Conservation (phyloP, 2,113 vertebrate genomes). For the Chamaetylas fuelleborni region DNA sequence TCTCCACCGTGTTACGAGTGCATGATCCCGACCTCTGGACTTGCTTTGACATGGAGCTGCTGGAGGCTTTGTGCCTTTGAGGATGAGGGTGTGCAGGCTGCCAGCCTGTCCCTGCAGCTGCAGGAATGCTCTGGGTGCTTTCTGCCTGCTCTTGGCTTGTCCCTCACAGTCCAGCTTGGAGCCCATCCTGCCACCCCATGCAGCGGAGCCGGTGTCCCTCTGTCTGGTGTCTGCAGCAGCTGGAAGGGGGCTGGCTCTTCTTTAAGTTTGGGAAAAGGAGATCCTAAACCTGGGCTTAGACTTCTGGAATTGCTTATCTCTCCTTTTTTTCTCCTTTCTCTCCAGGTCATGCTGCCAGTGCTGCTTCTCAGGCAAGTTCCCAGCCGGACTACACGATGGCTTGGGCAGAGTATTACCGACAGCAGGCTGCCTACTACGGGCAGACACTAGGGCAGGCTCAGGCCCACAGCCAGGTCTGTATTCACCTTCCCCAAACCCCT, state of each 20-base stretch:
- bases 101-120: not conserved
- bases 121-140: not conserved
- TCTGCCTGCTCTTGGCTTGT: not conserved
- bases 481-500: not conserved
- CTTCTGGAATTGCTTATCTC: not conserved
- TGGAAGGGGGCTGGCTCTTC: not conserved
- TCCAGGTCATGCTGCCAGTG: conserved; percentile 85
- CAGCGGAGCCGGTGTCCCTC: not conserved
- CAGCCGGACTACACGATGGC: conserved; percentile 93
- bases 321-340: not conserved
- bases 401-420: conserved; percentile 97
- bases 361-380: conserved; percentile 90
- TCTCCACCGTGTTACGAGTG: fast-evolving
- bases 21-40: not conserved
- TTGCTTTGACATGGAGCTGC: not conserved
- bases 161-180: not conserved
- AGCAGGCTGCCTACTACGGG: conserved; percentile 93
- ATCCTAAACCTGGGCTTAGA: not conserved
- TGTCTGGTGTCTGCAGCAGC: not conserved
- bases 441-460: conserved; percentile 92
- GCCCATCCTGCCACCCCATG: fast-evolving
- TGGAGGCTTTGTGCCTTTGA: not conserved
- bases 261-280: not conserved
- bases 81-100: not conserved
- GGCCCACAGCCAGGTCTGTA: conserved; percentile 91